Conservation (phyloP, 2,113 vertebrate genomes). For the Aspiorhynchus laticeps region DNA sequence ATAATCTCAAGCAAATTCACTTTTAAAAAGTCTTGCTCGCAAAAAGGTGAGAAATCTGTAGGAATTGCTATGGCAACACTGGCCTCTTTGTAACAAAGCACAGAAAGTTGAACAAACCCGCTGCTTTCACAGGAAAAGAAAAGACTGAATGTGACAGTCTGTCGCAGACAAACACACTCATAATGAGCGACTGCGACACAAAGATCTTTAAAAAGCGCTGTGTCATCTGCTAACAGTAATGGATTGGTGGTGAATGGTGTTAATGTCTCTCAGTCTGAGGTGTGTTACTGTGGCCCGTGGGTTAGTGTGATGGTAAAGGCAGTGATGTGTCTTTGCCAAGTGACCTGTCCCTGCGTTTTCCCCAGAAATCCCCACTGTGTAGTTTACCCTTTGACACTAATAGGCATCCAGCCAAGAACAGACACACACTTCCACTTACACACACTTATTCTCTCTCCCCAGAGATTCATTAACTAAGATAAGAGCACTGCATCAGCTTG, state of each 20-base stretch:
- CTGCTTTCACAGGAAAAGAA: constrained; percentile 9
- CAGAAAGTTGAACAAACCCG: constrained; percentile 29
- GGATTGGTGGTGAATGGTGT: neutral
- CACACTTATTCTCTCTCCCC: constrained; percentile 10
- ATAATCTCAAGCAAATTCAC: neutral
- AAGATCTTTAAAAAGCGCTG: neutral
- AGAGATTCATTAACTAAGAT: constrained; percentile 4
- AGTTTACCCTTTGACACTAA: constrained; percentile 30
- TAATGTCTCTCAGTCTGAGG: neutral
- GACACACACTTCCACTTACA: constrained; percentile 16
- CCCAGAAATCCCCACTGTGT: neutral
- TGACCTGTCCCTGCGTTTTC: constrained; percentile 10
- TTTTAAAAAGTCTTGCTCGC: neutral
- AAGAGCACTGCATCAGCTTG: neutral
- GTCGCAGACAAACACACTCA: neutral
- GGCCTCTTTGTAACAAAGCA: neutral
- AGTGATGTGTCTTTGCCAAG: constrained; percentile 33
- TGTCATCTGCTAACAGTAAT: constrained; percentile 9
- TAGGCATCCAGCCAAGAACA: constrained; percentile 40
- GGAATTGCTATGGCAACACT: constrained; percentile 41
- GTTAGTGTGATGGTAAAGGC: constrained; percentile 23
- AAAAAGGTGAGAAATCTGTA: neutral
- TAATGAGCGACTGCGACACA: neutral
- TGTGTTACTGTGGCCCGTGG: neutral
- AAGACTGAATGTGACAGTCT: neutral